A percentile compares a stretch with the other conserved stretches of the same genome.
Evolutionary conservation across 2,113 vertebrate species (phyloP).

Genomic region (Hemibates koningsi): DNA sequence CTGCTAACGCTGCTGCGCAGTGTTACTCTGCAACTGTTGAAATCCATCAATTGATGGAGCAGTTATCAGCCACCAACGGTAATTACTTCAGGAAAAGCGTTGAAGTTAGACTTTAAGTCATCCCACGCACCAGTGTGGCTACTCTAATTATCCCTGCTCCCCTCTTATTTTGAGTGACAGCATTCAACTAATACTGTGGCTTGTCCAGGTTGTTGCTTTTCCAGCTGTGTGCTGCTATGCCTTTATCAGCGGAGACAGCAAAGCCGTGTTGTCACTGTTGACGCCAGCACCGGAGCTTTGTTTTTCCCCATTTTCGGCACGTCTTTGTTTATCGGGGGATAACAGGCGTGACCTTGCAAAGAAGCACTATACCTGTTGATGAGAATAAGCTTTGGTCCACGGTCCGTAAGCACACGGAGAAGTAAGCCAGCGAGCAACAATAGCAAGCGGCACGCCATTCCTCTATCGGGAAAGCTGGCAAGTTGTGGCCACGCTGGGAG

Average conservation of each 20-base stretch:
- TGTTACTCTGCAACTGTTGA: constrained; percentile 26
- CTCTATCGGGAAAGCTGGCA: neutral
- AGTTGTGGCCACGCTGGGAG: neutral
- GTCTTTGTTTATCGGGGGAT: constrained; percentile 64
- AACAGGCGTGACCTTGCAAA: constrained; percentile 66
- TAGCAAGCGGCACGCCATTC: neutral
- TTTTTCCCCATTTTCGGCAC: constrained; percentile 13
- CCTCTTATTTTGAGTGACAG: constrained; percentile 55
- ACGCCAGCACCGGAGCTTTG: constrained; percentile 25
- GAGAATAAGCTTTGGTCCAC: constrained; percentile 29
- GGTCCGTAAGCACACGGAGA: constrained; percentile 17
- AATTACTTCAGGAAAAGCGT: constrained; percentile 52
- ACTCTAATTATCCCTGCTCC: constrained; percentile 44
- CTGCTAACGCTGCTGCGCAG: constrained; percentile 17
- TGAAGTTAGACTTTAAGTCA: constrained; percentile 23
- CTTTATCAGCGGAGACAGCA: constrained; percentile 54
- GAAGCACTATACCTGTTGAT: constrained; percentile 12
- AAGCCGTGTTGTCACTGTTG: constrained; percentile 31
- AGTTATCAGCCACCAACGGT: constrained; percentile 44
- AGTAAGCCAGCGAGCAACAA: constrained; percentile 14
- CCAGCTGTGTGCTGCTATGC: constrained; percentile 8
- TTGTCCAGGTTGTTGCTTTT: constrained; percentile 29
- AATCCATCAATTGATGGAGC: constrained; percentile 46
- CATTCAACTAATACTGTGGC: constrained; percentile 15
- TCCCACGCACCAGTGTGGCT: constrained; percentile 40